phyloP scores from a whole-genome alignment of 2,113 vertebrate species.

The Benitochromis conjunctus region DNA sequence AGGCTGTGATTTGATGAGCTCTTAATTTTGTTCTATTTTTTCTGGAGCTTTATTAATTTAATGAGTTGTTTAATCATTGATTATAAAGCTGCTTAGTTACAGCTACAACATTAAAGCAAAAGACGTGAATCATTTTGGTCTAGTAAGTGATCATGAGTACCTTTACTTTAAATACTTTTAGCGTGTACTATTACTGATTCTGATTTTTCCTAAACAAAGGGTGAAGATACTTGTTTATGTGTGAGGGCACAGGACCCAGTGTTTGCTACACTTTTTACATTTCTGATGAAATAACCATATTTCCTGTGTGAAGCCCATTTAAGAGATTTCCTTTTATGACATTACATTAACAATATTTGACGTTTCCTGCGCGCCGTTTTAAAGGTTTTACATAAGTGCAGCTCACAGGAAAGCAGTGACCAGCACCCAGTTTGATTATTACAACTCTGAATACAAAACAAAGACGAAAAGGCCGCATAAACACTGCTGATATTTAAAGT shows the following conservation, averaged over 20 bases:
- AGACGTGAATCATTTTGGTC: accelerated
- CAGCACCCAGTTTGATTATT: accelerated
- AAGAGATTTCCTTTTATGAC: background rate
- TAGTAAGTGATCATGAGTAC: accelerated
- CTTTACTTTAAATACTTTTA: background rate
- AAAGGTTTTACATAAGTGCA: background rate
- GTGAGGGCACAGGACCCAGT: background rate
- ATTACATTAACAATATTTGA: background rate
- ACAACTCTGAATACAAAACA: background rate
- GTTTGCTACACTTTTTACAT: accelerated
- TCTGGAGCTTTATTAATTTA: background rate
- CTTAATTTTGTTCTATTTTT: background rate
- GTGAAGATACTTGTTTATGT: background rate
- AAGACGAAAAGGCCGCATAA: background rate
- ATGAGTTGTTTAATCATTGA: background rate
- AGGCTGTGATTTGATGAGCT: accelerated
- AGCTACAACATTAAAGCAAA: background rate
- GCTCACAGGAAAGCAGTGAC: accelerated
- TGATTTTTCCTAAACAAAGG: background rate
- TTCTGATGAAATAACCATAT: background rate
- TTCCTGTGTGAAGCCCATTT: background rate
- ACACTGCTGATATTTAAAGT: background rate
- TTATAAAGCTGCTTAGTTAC: background rate
- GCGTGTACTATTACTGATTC: background rate
- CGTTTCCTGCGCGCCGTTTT: accelerated